These are phyloP conservation scores for Tragelaphus imberbis DNA, from an alignment of 2,113 vertebrate species.

Conservation along the genomic window DNA sequence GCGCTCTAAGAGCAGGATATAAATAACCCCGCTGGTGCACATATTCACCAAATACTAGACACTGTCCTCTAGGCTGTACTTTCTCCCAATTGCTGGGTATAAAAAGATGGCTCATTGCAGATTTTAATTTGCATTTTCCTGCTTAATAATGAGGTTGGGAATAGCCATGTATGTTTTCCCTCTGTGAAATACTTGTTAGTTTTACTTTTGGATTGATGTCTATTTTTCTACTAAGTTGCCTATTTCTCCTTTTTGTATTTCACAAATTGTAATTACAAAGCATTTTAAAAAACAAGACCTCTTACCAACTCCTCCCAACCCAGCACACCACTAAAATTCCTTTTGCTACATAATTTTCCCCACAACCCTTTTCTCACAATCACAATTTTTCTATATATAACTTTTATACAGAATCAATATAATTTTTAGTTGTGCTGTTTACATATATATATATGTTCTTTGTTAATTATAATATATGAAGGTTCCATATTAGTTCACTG, in stretches of 20 bases:
- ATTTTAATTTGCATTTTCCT: background rate
- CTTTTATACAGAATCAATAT: background rate
- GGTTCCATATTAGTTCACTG: background rate
- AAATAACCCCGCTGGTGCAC: background rate
- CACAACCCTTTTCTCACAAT: background rate
- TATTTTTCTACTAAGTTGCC: background rate
- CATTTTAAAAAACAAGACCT: background rate
- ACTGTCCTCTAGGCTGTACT: background rate
- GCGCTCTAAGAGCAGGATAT: background rate
- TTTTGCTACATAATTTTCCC: background rate
- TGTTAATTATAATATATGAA: background rate
- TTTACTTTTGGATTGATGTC: conserved; percentile 22
- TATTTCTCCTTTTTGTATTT: background rate
- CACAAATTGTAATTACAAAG: background rate
- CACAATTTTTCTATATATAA: background rate
- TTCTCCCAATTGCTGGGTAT: background rate
- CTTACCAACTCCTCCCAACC: background rate
- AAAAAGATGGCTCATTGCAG: background rate
- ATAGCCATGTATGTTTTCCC: background rate
- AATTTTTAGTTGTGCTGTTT: background rate
- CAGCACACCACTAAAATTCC: background rate
- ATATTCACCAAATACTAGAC: background rate
- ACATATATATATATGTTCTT: background rate
- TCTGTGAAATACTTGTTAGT: background rate
- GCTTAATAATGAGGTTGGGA: background rate